Evolutionary conservation across 2,888 invertebrate genomes (phyloP).

Genomic region (Epirrhoe alternata): DNA sequence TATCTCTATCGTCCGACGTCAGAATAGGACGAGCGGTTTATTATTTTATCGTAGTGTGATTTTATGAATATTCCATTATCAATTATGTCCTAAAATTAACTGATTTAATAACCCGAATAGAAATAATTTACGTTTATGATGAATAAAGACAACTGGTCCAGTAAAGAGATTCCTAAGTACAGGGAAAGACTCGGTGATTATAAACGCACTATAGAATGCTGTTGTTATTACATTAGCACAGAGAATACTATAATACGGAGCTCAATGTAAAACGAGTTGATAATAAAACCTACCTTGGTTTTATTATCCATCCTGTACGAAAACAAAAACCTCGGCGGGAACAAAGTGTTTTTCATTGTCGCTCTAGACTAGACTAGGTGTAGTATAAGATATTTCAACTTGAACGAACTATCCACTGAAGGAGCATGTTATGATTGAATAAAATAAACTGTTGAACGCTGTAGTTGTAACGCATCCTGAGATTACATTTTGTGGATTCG

Average conservation of each 20-base stretch:
- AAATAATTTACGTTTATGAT: slow-evolving; percentile 52
- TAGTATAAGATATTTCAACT: slow-evolving; percentile 65
- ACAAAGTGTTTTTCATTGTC: slow-evolving; percentile 70
- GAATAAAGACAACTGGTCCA: slow-evolving; percentile 58
- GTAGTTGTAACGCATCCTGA: slow-evolving; percentile 74
- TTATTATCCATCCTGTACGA: slow-evolving; percentile 53
- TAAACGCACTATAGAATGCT: slow-evolving; percentile 56
- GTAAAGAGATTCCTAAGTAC: slow-evolving; percentile 63
- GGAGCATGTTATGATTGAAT: slow-evolving; percentile 50
- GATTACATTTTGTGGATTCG: slow-evolving; percentile 60
- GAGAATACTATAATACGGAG: slow-evolving; percentile 49
- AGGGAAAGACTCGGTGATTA: slow-evolving; percentile 62
- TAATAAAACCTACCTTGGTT: no score
- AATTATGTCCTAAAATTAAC: slow-evolving; percentile 42
- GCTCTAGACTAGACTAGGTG: slow-evolving; percentile 60
- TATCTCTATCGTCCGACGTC: slow-evolving; percentile 29
- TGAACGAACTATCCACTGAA: slow-evolving; percentile 69
- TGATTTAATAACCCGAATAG: slow-evolving; percentile 40
- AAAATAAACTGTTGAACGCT: slow-evolving; percentile 64
- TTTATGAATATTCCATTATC: slow-evolving; percentile 48
- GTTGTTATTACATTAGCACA: slow-evolving; percentile 48
- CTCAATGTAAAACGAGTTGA: slow-evolving; percentile 55
- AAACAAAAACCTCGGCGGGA: slow-evolving; percentile 66
- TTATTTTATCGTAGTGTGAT: slow-evolving; percentile 46
- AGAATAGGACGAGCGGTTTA: slow-evolving; percentile 36